These are phyloP conservation scores for Etheostoma perlongum DNA, from an alignment of 2,797 vertebrate genomes.

Conservation along the genomic window DNA sequence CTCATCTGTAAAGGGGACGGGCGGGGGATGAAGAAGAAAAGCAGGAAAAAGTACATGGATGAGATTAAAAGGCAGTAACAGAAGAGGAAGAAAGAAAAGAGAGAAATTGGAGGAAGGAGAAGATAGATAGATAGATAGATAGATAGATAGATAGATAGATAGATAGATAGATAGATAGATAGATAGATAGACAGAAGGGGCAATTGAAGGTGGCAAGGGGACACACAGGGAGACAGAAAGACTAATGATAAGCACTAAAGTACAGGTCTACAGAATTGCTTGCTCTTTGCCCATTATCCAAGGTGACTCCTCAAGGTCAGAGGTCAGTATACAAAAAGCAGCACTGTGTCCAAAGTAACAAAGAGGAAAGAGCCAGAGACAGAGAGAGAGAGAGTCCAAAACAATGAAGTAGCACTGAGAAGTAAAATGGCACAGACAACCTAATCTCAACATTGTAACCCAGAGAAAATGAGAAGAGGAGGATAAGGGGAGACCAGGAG, in stretches of 20 bases:
- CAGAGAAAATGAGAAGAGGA: constrained; percentile 75
- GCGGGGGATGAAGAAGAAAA: constrained; percentile 1
- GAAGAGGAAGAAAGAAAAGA: neutral
- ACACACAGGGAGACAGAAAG: constrained; percentile 21
- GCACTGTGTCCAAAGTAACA: constrained; percentile 50
- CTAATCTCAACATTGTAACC: constrained; percentile 80
- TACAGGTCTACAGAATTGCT: constrained; percentile 36
- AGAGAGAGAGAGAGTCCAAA: constrained; percentile 67
- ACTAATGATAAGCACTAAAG: constrained; percentile 41
- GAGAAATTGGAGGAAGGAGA: neutral
- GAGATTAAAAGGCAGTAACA: constrained; percentile 19
- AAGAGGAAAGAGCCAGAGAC: constrained; percentile 50
- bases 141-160: constrained; percentile 24
- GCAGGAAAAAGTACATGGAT: constrained; percentile 1
- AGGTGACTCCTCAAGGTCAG: constrained; percentile 72
- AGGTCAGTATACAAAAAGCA: constrained; percentile 67
- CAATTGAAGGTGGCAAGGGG: constrained; percentile 1
- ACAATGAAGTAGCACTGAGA: constrained; percentile 73
- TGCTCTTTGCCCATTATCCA: constrained; percentile 55
- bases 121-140: constrained; percentile 4
- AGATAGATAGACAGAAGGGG: constrained; percentile 14
- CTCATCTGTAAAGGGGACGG: constrained; percentile 82
- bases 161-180: constrained; percentile 18
- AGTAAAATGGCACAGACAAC: constrained; percentile 81
- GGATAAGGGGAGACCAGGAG: constrained; percentile 58